Evolutionary conservation across 2,888 invertebrate species (phyloP).

Genomic region (Tridacna gigas): DNA sequence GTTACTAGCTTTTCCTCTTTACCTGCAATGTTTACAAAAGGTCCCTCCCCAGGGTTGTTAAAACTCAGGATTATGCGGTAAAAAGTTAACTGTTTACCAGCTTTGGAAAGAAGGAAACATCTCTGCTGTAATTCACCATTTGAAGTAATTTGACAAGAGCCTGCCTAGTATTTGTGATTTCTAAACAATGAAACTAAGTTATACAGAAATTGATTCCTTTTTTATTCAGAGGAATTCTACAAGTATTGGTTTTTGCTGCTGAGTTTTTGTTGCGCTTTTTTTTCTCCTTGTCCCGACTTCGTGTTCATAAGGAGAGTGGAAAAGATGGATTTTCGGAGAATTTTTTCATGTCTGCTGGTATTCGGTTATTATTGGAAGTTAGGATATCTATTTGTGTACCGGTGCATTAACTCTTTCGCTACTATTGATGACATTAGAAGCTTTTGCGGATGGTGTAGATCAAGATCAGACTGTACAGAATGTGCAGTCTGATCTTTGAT

Average conservation of each 20-base stretch:
- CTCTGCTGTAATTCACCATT: slow-evolving; percentile 16
- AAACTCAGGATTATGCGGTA: too few species aligned
- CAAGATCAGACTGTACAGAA: too few species aligned
- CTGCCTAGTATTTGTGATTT: neutral
- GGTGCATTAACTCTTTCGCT: too few species aligned
- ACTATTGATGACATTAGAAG: too few species aligned
- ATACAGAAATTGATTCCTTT: slow-evolving; percentile 6
- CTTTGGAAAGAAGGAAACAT: neutral
- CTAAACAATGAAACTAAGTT: slow-evolving; percentile 11
- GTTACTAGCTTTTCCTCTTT: too few species aligned
- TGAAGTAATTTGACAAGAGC: slow-evolving; percentile 10
- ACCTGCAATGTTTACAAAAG: too few species aligned
- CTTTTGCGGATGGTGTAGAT: too few species aligned
- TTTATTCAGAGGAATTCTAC: slow-evolving; percentile 14
- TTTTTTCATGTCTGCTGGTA: neutral
- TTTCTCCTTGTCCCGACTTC: neutral
- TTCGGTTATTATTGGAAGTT: too few species aligned
- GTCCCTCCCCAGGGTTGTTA: too few species aligned
- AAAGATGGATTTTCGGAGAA: neutral
- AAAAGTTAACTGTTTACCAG: too few species aligned
- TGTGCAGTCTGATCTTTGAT: too few species aligned
- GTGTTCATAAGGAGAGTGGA: neutral
- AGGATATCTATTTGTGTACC: too few species aligned
- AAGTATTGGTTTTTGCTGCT: slow-evolving; percentile 15
- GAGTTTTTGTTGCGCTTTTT: neutral